Evolutionary conservation across 2,888 invertebrate species (phyloP), one percentile per base, ranked within the genome.

Genomic region (Agriopis marginaria): DNA sequence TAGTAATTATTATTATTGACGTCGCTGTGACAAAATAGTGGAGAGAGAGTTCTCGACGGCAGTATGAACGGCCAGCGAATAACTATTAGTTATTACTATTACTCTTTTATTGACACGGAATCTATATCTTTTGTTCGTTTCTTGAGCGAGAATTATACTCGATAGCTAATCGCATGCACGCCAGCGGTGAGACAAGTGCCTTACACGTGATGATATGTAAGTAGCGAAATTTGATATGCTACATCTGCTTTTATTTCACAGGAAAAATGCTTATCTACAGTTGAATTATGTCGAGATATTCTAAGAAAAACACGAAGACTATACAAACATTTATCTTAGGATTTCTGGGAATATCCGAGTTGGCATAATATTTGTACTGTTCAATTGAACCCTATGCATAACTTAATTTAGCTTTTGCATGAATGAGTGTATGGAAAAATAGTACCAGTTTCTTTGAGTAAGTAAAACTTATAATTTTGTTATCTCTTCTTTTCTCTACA

Each of bases 301-400:
- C 45, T 32, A 58, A 45, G 58, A 58, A 56, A 58, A 58, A 58
- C 23, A 58, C 47, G 58, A 47, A 58, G 12, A 32, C 32, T 58
- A 32, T 14, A 12, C 58, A 47, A 58, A 58, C 45, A 58, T 45
- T 23, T 56, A 54, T 53, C 54, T 14, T 14, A 56, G 11, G 17
- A 42, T 40, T 4, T 9, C 54, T 55, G 58, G 32, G 49, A 61
- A 50, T 50, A 40, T 51, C 42, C 39, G 32, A 42, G 42, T 12
- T 42, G 42, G 42, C 40, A 51, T 61, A 49, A 49, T 50, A 61
- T 61, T 61, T 61, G 50, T 61, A 49, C 42, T 14, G 9, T 4
- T 61, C 50, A 50, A 49, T 60, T 51, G 50, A 17, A 61, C 14
- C 42, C 17, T 50, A 40, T 11, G 42, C 40, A 50, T 61, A 17